Base-by-base conservation (phyloP, 1,140 invertebrate genomes). In the Cyphomyrmex costatus region DNA sequence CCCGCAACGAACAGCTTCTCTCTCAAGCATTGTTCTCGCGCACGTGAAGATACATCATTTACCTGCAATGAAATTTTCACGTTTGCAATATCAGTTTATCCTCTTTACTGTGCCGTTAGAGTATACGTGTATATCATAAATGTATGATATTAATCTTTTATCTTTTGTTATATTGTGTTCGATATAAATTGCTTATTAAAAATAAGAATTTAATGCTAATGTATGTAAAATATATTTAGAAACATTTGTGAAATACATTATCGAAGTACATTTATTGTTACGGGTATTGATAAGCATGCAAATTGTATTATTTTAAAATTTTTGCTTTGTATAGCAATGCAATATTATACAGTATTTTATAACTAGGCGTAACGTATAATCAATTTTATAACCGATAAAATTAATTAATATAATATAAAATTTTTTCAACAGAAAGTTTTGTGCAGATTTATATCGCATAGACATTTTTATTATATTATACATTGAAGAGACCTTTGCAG, bases 61-160 rank as follows among this genome's bases (percentile, higher is more conserved):
- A 24, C 56, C 42, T n/a, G 14, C 27, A 24, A 83, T 60, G 30
- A 83, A 73, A 83, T 49, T 83, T 49, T 74, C 68, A 49, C 68
- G 14, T 61, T 60, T 56, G 30, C 66, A 70, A 27, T 68, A 27
- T 56, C 53, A 49, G 73, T 83, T 83, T 46, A 24, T 12, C 10
- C 53, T 49, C 10, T 21, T 60, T 76, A 58, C 12, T n/a, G 27
- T 6, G 4, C 5, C 12, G 21, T 53, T 42, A 56, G 19, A 78
- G 27, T 46, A n/a, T 53, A n/a, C 6, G 6, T 53, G 19, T 19
- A 33, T n/a, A 63, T 46, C 36, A 7, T 46, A 27, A 19, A 42
- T 58, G n/a, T n/a, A 19, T 21, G 27, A 78, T 78, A 33, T 65
- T 5, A 63, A 65, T 49, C 27, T 78, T 5, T 46, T 19, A 30